Evolutionary conservation across 2,888 invertebrate genomes (phyloP).

Genomic region (Pimpla rufipes): DNA sequence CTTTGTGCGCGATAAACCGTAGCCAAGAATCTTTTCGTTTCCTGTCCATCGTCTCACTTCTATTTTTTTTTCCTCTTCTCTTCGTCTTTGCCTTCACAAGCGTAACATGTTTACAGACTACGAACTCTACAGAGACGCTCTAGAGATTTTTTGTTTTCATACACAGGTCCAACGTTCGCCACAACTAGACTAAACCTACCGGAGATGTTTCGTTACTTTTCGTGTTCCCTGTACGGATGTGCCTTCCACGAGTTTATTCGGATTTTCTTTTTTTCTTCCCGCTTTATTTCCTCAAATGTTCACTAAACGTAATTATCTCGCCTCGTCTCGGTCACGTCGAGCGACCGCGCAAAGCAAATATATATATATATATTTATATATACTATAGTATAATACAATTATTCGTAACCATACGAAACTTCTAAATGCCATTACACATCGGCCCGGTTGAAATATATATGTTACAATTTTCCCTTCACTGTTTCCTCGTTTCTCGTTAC

Average conservation of each 20-base stretch:
- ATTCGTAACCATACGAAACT: conserved; percentile 61
- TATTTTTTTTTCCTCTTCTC: conserved; percentile 16
- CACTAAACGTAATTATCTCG: conserved; percentile 55
- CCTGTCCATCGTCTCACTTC: conserved; percentile 27
- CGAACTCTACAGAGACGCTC: conserved; percentile 50
- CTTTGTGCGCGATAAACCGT: conserved; percentile 63
- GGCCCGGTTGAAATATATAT: conserved; percentile 60
- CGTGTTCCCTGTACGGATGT: conserved; percentile 57
- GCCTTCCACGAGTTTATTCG: conserved; percentile 40
- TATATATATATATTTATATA: conserved; percentile 2
- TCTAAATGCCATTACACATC: conserved; percentile 69
- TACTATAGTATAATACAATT: conserved; percentile 64
- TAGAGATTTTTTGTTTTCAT: conserved; percentile 42
- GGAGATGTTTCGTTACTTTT: conserved; percentile 35
- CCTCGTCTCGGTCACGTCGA: conserved; percentile 37
- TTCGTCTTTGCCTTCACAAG: conserved; percentile 34
- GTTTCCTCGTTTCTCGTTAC: conserved; percentile 13
- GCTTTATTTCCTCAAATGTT: conserved; percentile 16
- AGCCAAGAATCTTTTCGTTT: conserved; percentile 21
- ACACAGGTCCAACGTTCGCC: conserved; percentile 57
- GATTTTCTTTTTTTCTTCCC: conserved; percentile 23
- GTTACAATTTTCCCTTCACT: conserved; percentile 42
- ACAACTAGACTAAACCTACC: conserved; percentile 59
- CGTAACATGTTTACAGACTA: conserved; percentile 49
- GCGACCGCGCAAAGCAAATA: conserved; percentile 46